These are phyloP conservation scores for Hyperoplus immaculatus DNA, from an alignment of 2,797 vertebrate species.

Conservation along the genomic window DNA sequence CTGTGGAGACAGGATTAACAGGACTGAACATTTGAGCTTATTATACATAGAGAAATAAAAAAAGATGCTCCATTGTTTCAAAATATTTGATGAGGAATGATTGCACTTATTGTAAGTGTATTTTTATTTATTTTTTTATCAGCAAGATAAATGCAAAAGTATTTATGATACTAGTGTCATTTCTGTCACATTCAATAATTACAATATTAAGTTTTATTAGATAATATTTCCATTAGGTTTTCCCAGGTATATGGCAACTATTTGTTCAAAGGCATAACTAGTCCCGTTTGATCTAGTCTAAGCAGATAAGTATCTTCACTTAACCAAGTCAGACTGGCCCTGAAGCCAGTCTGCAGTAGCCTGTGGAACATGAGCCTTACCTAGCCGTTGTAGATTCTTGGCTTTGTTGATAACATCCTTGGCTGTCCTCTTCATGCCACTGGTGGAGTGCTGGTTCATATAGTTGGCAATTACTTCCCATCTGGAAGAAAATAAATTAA, in stretches of 20 bases:
- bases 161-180: too few species aligned
- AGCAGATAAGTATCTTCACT: background rate
- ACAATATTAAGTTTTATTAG: too few species aligned
- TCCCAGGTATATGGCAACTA: too few species aligned
- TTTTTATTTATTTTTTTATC: too few species aligned
- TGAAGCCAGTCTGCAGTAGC: background rate
- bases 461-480: constrained; percentile 99
- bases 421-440: constrained; percentile 92
- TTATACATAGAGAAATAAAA: too few species aligned
- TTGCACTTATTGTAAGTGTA: too few species aligned
- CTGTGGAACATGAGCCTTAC: constrained; percentile 72
- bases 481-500: constrained; percentile 72
- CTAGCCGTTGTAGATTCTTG: constrained; percentile 96
- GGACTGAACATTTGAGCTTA: background rate
- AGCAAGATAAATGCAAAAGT: too few species aligned
- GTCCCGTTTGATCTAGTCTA: background rate
- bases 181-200: too few species aligned
- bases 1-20: constrained; percentile 69
- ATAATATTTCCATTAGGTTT: too few species aligned
- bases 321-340: too few species aligned
- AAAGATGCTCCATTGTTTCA: too few species aligned
- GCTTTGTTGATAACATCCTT: constrained; percentile 99
- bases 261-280: background rate
- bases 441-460: constrained; percentile 96
- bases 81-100: too few species aligned